Base-by-base conservation (phyloP, 2,113 vertebrate species). In the Passerina amoena region DNA sequence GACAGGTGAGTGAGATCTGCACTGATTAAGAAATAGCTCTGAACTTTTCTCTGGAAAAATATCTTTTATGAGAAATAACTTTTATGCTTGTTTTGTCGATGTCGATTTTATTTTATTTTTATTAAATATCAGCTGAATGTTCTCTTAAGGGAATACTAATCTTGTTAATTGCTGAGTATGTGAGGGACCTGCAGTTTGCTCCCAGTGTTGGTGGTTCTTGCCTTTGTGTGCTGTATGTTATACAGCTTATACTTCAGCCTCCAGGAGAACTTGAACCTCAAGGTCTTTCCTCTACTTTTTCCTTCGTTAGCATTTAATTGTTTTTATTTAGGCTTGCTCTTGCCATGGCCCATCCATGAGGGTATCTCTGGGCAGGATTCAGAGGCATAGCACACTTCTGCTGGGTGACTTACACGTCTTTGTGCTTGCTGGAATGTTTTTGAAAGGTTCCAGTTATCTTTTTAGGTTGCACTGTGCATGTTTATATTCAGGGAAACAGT, bases 1-100 rank as follows among this genome's bases (percentile, higher is more conserved):
- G 84, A 96, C 98, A 97, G 98, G 99, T 99, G 97, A 98, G 98
- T 97, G 64, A 79, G 79, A 89, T 50, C 24, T 90, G 12, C 25
- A 10, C 21, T 25, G 65, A n/a, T 33, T 66, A 9, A 70, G 38
- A 73, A 54, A 30, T 11, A 70, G 14, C 64, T 82, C 60, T 90
- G 27, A 59, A 28, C 28, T 76, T 82, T 80, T 45, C 24, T 79
- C 48, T 61, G 40, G 45, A 47, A 75, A 50, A 51, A n/a, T 42
- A 42, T 17, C 22, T 61, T 40, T 9, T 9, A 20, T 48, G 25
- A 59, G 31, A 90, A 82, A 20, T 50, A 54, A 22, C 11, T 79
- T 51, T 3, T 17, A 12, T 42, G 12, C 77, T 6, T 25, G 3
- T 65, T 53, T 73, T 79, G 7, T 65, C 8, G 1, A 12, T 48